Evolutionary conservation across 2,888 invertebrate species (phyloP), one percentile per base, ranked within the genome.

Genomic region (Cabera pusaria): DNA sequence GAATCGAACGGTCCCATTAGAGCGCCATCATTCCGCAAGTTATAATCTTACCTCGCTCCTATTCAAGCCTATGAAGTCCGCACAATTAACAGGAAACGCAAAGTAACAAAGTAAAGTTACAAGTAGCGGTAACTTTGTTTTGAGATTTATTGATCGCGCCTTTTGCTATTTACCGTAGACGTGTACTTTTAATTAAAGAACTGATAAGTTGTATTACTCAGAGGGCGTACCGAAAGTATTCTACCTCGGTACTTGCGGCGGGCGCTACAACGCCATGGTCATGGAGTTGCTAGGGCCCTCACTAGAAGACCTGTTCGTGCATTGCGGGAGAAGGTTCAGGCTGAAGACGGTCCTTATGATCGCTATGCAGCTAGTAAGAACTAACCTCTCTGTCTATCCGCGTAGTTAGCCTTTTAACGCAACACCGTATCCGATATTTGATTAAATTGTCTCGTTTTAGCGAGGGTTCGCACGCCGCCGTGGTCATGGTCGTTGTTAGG

Each of bases 211-310:
- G 36, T 44, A 50, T 77, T 75, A 64, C 86, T 84, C 90, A 97
- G 98, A 99, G 92, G 99, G 99, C 78, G 92, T 99, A 84, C 99
- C 99, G 71, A 98, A 98, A 92, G 98, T 99, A 67, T 98, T 96
- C 92, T 99, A 99, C 91, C 98, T 99, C 91, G 99, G 99, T 60
- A 98, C 99, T 64, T 99, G 99, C 91, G 98, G 98, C 76, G 98
- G 98, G 91, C 87, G 88, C 70, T 99, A 98, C 93, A 99, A 99
- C 92, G 99, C 99, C 76, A 93, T 99, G 90, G 99, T 99, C 79
- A 97, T 99, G 97, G 99, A 99, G 92, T 93, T 99, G 77, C 93
- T 99, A 82, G 99, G 99, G 72, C 98, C 99, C 79, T 97, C 98
- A 88, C 93, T 99, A 72, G 99, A 99, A 92, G 99, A 99, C 90